A percentile compares a stretch with the other conserved stretches of the same genome.
Conservation (phyloP, 2,888 invertebrate genomes). For the Diploptera punctata region DNA sequence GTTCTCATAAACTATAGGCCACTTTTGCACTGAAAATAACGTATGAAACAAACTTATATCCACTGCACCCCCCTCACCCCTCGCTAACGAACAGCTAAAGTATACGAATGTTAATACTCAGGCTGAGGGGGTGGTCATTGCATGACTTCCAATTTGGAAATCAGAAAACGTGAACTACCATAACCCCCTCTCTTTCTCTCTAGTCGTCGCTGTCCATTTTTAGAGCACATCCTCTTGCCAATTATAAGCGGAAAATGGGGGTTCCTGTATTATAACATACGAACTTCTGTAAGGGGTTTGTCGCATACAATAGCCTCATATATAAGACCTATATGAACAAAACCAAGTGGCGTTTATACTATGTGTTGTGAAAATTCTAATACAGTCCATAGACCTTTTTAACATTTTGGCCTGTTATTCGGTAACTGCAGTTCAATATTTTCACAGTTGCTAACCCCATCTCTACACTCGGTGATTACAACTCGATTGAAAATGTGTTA, state of each 20-base stretch:
- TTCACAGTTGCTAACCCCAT: neutral
- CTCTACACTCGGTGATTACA: neutral
- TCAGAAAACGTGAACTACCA: slow-evolving; percentile 25
- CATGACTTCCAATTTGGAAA: slow-evolving; percentile 43
- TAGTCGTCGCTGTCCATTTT: neutral
- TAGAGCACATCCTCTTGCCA: slow-evolving; percentile 23
- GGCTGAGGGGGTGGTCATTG: slow-evolving; percentile 21
- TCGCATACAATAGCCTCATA: slow-evolving; percentile 1
- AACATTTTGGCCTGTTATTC: slow-evolving; percentile 12
- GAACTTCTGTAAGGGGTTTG: neutral
- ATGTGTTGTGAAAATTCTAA: slow-evolving; percentile 26
- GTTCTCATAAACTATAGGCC: neutral
- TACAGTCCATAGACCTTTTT: slow-evolving; percentile 6
- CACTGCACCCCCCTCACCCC: neutral
- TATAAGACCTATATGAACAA: slow-evolving; percentile 18
- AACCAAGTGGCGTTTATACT: slow-evolving; percentile 15
- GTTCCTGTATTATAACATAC: slow-evolving; percentile 10
- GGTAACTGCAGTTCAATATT: slow-evolving; percentile 16
- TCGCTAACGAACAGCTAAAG: slow-evolving; percentile 4
- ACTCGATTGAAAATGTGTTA: too few relatives aligned
- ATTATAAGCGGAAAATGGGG: slow-evolving; percentile 20
- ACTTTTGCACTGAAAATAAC: neutral
- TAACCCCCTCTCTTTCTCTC: neutral
- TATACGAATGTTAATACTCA: neutral
- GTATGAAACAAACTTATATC: neutral